Evolutionary conservation across 2,113 vertebrate genomes (phyloP), one percentile per base, ranked within the genome.

Genomic region (Todiramphus saurophagus): DNA sequence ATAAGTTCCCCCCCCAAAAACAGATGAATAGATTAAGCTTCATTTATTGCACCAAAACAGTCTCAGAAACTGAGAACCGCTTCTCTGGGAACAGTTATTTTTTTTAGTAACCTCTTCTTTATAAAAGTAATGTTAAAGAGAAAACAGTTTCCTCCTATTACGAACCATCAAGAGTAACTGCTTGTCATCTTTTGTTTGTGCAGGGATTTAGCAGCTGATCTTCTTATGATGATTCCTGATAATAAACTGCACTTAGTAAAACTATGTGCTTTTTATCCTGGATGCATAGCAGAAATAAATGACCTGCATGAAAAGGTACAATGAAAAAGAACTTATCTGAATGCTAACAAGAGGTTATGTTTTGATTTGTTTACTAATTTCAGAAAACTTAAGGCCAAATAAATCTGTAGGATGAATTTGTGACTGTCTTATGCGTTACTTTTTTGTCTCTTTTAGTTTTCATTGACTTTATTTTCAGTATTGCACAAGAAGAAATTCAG

Each of bases 191-290:
- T 97, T 72, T 95, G 68, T 92, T 83, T 83, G 44, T 83, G 56
- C 90, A 99, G 99, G 99, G 98, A 99, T 90, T 97, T 99, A 78
- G 99, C 99, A 63, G 97, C 96, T 23, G 98, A 99, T 83, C 98
- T 99, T 68, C 98, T 99, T 51, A 95, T 95, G 93, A 99, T 99
- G 99, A 99, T 98, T 92, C 99, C 99, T 35, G 98, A 99, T 90
- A 99, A 98, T 63, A 97, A 98, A 79, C 94, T 98, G 14, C 98
- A 99, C 28, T 89, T 99, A 97, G 97, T 98, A 39, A 99, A 99
- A 90, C 98, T 99, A 8, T 99, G 99, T 94, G 98, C 99, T 30
- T 99, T 99, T 96, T 99, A 99, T 96, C 98, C 99, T 25, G 99
- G 99, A 88, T 98, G 98, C 55, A 31, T 67, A 11, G 97, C 97